A percentile compares a stretch with the other conserved stretches of the same genome.
Evolutionary conservation across 2,888 invertebrate genomes (phyloP).

Genomic region (Drosophila melanosoma): DNA sequence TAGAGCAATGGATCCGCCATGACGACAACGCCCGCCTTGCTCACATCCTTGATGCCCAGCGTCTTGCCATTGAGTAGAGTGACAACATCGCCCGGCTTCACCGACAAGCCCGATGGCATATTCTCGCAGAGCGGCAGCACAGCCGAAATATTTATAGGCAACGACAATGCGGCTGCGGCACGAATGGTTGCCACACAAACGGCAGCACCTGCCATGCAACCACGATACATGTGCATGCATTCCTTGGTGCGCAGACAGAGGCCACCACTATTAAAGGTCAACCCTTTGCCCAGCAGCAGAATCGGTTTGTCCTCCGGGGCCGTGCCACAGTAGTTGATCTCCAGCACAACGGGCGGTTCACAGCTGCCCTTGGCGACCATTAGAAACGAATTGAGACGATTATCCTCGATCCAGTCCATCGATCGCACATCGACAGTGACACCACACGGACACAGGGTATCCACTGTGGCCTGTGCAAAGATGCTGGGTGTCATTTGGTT

Average conservation of each 20-base stretch:
- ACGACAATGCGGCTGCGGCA: conserved; percentile 86
- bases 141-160: conserved; percentile 86
- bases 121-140: conserved; percentile 85
- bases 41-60: conserved; percentile 86
- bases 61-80: conserved; percentile 86
- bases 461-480: conserved; percentile 89
- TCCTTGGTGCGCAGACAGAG: conserved; percentile 74
- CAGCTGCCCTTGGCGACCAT: conserved; percentile 85
- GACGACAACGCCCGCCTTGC: conserved; percentile 92
- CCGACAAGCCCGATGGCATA: conserved; percentile 87
- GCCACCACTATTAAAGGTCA: conserved; percentile 86
- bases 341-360: conserved; percentile 87
- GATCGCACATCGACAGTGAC: conserved; percentile 85
- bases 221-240: conserved; percentile 84
- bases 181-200: conserved; percentile 86
- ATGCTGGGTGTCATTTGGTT: conserved; percentile 91
- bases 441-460: conserved; percentile 87
- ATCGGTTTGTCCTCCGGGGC: conserved; percentile 85
- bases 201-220: conserved; percentile 88
- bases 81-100: conserved; percentile 86
- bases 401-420: conserved; percentile 87
- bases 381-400: conserved; percentile 86
- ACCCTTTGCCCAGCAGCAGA: conserved; percentile 87
- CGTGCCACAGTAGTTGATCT: conserved; percentile 86
- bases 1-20: conserved; percentile 93